Evolutionary conservation across 2,113 vertebrate species (phyloP).

Genomic region (Gadus macrocephalus): DNA sequence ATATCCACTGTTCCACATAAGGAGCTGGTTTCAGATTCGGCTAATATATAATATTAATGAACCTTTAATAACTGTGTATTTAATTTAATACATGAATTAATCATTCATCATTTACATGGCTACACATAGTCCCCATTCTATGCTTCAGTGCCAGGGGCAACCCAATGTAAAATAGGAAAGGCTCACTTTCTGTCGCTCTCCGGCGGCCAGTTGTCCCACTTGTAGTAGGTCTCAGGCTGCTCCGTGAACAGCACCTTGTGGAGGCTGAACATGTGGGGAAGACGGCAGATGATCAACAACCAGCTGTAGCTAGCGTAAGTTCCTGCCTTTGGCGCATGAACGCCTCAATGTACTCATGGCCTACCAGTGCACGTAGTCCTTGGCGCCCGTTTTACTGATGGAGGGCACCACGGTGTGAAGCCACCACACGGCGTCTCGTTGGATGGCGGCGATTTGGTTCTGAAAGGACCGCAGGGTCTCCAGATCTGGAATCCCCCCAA

Average conservation of each 20-base stretch:
- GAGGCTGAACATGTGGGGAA: conserved; percentile 70
- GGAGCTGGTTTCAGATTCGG: no score
- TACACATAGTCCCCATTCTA: not conserved
- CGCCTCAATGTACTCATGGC: conserved; percentile 3
- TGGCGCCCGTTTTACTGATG: conserved; percentile 90
- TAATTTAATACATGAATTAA: no score
- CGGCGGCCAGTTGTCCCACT: conserved; percentile 99
- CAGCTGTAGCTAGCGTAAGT: not conserved
- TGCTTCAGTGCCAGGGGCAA: not conserved
- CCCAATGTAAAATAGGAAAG: not conserved
- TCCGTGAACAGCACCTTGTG: conserved; percentile 99
- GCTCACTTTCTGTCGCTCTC: conserved; percentile 98
- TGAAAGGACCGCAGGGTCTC: conserved; percentile 92
- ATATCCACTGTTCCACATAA: no score
- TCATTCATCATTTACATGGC: no score
- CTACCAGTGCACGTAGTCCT: conserved; percentile 97
- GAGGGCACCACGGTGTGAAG: conserved; percentile 93
- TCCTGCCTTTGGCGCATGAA: not conserved
- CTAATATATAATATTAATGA: no score
- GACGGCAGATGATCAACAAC: not conserved
- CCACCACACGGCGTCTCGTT: conserved; percentile 97
- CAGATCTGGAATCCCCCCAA: conserved; percentile 73
- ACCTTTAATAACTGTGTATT: no score
- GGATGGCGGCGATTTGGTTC: conserved; percentile 95
- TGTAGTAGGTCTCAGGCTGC: conserved; percentile 98